Conservation (phyloP, 2,797 vertebrate genomes). For the Natrix natrix region DNA sequence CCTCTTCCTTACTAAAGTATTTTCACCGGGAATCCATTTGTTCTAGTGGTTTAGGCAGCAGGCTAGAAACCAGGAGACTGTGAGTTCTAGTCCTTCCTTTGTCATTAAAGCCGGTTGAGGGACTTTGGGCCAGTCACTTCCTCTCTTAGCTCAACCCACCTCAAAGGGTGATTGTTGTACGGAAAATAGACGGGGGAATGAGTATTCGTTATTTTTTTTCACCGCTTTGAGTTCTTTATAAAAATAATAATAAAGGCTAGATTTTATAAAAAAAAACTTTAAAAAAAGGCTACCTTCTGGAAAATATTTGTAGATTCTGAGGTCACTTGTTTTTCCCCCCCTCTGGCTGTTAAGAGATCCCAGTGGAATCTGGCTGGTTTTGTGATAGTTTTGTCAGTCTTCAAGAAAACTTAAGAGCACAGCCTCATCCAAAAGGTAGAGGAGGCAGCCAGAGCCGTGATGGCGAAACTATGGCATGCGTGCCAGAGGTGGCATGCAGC, state of each 20-base stretch:
- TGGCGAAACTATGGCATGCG: too few species aligned
- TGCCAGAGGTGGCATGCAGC: too few species aligned
- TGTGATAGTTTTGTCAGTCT: background rate
- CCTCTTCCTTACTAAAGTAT: background rate
- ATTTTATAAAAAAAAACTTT: too few species aligned
- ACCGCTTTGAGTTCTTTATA: too few species aligned
- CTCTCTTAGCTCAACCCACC: background rate
- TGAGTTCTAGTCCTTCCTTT: background rate
- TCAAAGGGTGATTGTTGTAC: background rate
- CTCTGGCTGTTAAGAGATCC: fast-evolving
- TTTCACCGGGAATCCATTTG: background rate
- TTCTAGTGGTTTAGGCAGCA: background rate
- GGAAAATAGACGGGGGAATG: background rate
- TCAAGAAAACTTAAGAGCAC: background rate
- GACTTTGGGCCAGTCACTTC: background rate
- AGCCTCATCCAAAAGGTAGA: background rate
- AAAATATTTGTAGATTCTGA: background rate
- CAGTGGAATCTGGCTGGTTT: fast-evolving
- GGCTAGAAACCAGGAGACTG: background rate
- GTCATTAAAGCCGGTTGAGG: background rate
- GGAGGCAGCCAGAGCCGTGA: background rate
- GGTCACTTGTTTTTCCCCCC: background rate
- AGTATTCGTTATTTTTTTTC: background rate
- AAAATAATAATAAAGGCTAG: too few species aligned
- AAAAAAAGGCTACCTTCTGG: too few species aligned